Evolutionary conservation across 2,113 vertebrate species (phyloP).

Genomic region (Hystrix brachyura): DNA sequence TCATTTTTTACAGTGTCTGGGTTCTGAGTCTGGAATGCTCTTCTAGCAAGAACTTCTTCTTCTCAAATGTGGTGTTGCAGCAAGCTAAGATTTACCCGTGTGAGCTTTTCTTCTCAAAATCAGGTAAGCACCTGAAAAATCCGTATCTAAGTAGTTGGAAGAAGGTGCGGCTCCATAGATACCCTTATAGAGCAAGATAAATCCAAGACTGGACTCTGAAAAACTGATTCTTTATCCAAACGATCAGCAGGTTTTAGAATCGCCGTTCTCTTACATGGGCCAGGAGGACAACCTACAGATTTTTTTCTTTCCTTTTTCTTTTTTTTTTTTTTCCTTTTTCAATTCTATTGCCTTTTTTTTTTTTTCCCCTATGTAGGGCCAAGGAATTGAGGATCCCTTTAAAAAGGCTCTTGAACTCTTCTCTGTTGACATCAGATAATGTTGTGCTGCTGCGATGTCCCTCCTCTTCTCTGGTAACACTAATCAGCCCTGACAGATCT

Average conservation of each 20-base stretch:
- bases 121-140: constrained; percentile 92
- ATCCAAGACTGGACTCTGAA: constrained; percentile 92
- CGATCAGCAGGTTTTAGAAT: constrained; percentile 89
- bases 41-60: constrained; percentile 94
- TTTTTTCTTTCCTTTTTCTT: constrained; percentile 96
- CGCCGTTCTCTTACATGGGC: constrained; percentile 92
- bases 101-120: constrained; percentile 91
- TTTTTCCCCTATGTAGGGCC: constrained; percentile 60
- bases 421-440: background rate
- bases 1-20: constrained; percentile 92
- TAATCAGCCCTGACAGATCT: background rate
- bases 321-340: constrained; percentile 86
- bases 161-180: constrained; percentile 92
- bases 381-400: constrained; percentile 17
- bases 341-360: constrained; percentile 93
- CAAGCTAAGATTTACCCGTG: constrained; percentile 92
- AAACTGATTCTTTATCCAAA: constrained; percentile 89
- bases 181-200: constrained; percentile 92
- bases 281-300: constrained; percentile 91
- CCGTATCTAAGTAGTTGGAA: constrained; percentile 95
- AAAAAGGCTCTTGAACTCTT: background rate
- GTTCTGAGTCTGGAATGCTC: constrained; percentile 94
- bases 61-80: constrained; percentile 91
- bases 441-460: background rate
- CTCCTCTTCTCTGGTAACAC: background rate